A percentile compares a stretch with the other conserved stretches of the same genome.
These are phyloP conservation scores for Dicrostonyx torquatus DNA, from an alignment of 2,797 vertebrate species.

Conservation along the genomic window DNA sequence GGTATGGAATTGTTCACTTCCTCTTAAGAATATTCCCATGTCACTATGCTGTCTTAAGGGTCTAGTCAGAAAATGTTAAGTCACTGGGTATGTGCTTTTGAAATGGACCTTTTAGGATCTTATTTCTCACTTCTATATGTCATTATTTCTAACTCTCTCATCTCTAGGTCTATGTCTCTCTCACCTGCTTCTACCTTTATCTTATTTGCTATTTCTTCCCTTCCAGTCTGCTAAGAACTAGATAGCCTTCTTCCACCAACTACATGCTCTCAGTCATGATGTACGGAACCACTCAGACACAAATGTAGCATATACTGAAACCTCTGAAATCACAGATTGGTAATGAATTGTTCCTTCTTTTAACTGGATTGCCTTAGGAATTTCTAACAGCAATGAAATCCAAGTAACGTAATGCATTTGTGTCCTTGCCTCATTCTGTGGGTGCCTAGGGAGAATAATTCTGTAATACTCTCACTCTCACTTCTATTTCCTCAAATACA, in stretches of 20 bases:
- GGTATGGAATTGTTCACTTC: neutral
- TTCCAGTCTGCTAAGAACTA: neutral
- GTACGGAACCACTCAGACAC: neutral
- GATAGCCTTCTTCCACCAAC: neutral
- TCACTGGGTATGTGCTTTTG: fast-evolving
- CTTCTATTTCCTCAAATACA: neutral
- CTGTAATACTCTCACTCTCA: neutral
- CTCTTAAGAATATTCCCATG: neutral
- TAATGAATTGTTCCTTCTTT: neutral
- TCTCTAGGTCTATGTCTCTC: neutral
- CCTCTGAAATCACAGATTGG: neutral
- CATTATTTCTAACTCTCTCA: neutral
- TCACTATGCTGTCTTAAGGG: neutral
- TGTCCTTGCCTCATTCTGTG: too few species aligned
- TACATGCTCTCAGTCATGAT: neutral
- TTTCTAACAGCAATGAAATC: neutral
- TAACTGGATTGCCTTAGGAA: neutral
- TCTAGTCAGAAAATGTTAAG: neutral
- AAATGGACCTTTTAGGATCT: neutral
- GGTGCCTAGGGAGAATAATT: neutral
- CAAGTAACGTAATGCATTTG: neutral
- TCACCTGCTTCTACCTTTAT: neutral
- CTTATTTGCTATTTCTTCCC: neutral
- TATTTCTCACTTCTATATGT: neutral
- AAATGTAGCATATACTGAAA: neutral